A percentile compares a stretch with the other conserved stretches of the same genome.
These are phyloP conservation scores for Drosophila sucinea DNA, from an alignment of 1,140 invertebrate species.

Conservation along the genomic window DNA sequence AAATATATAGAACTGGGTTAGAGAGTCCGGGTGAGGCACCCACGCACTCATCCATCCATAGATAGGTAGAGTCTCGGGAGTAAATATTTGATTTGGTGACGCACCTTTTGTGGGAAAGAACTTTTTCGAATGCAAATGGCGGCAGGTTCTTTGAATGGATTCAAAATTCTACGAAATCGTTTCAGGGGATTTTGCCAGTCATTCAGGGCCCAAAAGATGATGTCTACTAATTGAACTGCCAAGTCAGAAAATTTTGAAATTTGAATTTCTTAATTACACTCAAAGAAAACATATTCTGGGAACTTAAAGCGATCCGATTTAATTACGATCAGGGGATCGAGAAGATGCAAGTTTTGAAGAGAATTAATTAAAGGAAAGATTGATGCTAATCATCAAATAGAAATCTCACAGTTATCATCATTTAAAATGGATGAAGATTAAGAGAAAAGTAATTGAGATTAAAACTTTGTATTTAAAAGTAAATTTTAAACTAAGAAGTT, in stretches of 20 bases:
- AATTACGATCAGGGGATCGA: no score
- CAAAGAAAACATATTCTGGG: background rate
- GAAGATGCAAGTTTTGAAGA: no score
- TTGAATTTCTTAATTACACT: conserved; percentile 7
- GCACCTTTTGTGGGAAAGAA: conserved; percentile 56
- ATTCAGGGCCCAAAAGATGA: background rate
- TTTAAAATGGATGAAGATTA: no score
- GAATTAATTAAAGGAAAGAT: no score
- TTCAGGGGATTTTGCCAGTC: conserved; percentile 4
- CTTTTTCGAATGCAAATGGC: conserved; percentile 23
- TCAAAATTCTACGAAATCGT: conserved; percentile 60
- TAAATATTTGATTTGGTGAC: conserved; percentile 74
- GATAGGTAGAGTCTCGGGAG: conserved; percentile 12
- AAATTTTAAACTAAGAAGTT: no score
- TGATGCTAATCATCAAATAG: no score
- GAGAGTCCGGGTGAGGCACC: conserved; percentile 49
- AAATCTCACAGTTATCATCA: no score
- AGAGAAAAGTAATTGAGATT: no score
- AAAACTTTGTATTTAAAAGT: no score
- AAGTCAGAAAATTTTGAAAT: conserved; percentile 3
- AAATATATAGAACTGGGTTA: conserved; percentile 68
- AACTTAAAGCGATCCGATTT: background rate
- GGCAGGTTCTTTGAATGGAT: conserved; percentile 19
- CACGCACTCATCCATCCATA: conserved; percentile 2
- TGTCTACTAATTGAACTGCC: conserved; percentile 14